A percentile compares a stretch with the other conserved stretches of the same genome.
phyloP scores from a whole-genome alignment of 2,113 vertebrate genomes.

The Phyllostomus hastatus region DNA sequence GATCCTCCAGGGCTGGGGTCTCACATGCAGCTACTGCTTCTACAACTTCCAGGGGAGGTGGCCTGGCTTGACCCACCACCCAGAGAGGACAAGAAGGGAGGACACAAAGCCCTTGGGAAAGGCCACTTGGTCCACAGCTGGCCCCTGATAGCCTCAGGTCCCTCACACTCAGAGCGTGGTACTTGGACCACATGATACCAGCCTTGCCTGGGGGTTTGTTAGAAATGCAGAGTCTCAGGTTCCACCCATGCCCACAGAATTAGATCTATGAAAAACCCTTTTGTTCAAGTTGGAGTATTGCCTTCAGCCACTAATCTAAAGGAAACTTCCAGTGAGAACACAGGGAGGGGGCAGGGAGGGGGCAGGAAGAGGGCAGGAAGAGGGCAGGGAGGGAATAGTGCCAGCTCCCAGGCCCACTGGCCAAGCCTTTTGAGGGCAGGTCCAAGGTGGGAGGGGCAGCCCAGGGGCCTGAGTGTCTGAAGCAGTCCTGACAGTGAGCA shows the following conservation, averaged over 20 bases:
- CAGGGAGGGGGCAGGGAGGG: too few relatives aligned
- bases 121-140: background rate
- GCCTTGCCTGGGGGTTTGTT: background rate
- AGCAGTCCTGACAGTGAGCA: background rate
- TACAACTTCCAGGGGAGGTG: background rate
- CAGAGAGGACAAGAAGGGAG: background rate
- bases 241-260: background rate
- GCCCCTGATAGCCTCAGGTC: background rate
- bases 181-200: background rate
- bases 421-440: background rate
- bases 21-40: background rate
- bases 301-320: background rate
- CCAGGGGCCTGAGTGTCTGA: background rate
- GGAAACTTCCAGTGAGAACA: background rate
- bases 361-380: too few relatives aligned
- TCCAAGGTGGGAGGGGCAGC: background rate
- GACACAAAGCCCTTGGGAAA: background rate
- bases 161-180: background rate
- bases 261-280: background rate
- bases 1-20: background rate
- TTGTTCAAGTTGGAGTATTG: accelerated
- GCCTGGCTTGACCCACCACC: background rate
- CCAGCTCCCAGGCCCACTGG: too few relatives aligned
- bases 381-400: background rate
- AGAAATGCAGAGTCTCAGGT: background rate